These are phyloP conservation scores for Drosophila fungiperda DNA, from an alignment of 2,888 invertebrate species.

Conservation along the genomic window DNA sequence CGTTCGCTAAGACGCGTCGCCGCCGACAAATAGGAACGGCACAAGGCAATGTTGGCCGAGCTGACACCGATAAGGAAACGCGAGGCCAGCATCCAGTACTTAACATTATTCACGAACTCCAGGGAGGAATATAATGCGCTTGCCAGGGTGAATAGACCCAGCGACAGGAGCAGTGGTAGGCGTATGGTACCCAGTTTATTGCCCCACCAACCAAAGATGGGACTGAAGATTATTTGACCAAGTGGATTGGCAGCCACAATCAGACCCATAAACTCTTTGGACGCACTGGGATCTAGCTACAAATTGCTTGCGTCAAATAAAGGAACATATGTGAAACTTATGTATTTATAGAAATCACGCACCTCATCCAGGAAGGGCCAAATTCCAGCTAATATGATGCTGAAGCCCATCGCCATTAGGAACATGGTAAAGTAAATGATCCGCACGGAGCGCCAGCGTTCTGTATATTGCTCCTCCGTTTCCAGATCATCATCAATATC, in stretches of 20 bases:
- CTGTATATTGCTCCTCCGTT: conserved; percentile 88
- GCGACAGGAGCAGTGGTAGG: conserved; percentile 89
- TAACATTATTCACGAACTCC: conserved; percentile 89
- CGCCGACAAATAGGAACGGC: conserved; percentile 93
- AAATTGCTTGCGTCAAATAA: conserved; percentile 2
- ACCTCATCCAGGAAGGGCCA: conserved; percentile 96
- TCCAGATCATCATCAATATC: conserved; percentile 87
- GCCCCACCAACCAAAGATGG: conserved; percentile 93
- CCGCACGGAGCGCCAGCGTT: conserved; percentile 92
- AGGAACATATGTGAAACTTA: background rate
- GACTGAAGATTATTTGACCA: conserved; percentile 94
- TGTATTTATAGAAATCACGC: conserved; percentile 42
- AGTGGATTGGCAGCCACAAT: conserved; percentile 95
- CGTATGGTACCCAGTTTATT: conserved; percentile 91
- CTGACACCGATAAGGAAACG: conserved; percentile 93
- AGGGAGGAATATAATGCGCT: conserved; percentile 91
- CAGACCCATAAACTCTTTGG: conserved; percentile 93
- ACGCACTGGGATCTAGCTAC: conserved; percentile 91
- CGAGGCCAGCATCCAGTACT: conserved; percentile 91
- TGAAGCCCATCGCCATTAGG: conserved; percentile 94
- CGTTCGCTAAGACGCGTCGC: conserved; percentile 93
- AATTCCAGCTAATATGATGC: conserved; percentile 93
- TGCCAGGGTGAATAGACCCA: conserved; percentile 90
- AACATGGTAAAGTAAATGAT: conserved; percentile 96
- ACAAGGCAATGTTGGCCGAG: conserved; percentile 92